These are phyloP conservation scores for Drosophila helvetica DNA, from an alignment of 2,888 invertebrate genomes.

Conservation along the genomic window DNA sequence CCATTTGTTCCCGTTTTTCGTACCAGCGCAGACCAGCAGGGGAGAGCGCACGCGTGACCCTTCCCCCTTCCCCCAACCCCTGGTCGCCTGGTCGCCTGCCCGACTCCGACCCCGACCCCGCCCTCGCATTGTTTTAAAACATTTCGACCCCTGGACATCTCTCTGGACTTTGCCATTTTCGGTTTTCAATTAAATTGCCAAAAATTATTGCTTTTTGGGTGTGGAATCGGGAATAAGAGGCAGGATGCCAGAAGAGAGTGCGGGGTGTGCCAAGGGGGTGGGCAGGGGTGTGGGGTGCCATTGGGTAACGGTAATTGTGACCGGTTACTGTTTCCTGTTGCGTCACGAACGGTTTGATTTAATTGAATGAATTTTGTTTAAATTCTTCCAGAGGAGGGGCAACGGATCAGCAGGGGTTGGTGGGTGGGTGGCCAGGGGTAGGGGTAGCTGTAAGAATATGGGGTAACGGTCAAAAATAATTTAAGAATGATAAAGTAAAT, in stretches of 20 bases:
- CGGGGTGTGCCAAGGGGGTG: neutral
- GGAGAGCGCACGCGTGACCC: constrained; percentile 38
- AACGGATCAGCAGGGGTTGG: neutral
- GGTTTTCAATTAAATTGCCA: constrained; percentile 55
- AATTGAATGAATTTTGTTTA: constrained; percentile 33
- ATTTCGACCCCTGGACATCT: constrained; percentile 13
- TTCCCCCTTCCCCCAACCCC: neutral
- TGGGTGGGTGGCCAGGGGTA: neutral
- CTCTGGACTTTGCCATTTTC: constrained; percentile 35
- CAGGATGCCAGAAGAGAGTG: neutral
- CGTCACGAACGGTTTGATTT: constrained; percentile 33
- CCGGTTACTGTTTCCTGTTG: constrained; percentile 35
- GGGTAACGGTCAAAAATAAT: neutral
- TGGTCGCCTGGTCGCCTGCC: no score
- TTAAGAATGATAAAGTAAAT: neutral
- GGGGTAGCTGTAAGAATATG: neutral
- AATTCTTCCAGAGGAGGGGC: neutral
- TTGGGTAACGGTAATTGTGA: constrained; percentile 21
- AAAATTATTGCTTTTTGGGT: constrained; percentile 43
- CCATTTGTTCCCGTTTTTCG: constrained; percentile 47
- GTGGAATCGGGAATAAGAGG: neutral
- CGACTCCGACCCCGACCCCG: neutral
- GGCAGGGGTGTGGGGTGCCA: constrained; percentile 2
- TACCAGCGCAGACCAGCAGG: neutral
- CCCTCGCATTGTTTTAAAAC: constrained; percentile 23